Base-by-base conservation (phyloP, 2,888 invertebrate species). In the Drosophila mercatorum region DNA sequence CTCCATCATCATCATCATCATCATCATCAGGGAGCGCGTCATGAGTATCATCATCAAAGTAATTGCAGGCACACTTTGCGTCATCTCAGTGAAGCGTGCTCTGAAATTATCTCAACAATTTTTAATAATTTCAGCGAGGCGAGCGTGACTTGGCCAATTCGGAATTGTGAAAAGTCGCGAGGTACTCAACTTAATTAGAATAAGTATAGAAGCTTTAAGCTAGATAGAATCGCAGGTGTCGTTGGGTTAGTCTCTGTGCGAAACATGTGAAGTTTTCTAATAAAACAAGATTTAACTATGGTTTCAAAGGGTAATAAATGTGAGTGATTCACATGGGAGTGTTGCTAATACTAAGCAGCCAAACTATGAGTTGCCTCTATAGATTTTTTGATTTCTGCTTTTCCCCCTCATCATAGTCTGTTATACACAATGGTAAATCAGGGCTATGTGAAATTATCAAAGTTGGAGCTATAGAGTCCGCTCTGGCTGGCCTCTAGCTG, bases 51-150 rank as follows among this genome's bases (percentile, higher is more conserved):
- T 65, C 80, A 81, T 83, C 75, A 87, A 87, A 84, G 82, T 83
- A 87, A 83, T 81, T 83, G 87, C 78, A 78, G 82, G 31, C 78
- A 75, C 68, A 68, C 75, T 75, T 68, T 66, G 61, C 41, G 55
- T 64, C 72, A 77, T 72, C 68, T 74, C 56, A 72, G 69, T 80
- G 80, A 75, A 69, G 83, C 83, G 72, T 85, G 76, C 76, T 59
- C 56, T 56, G 67, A 80, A 85, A 85, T 83, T 79, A 85, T 82
- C 71, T 71, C 49, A 73, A 73, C 67, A 71, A 87, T 80, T 72
- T 69, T 67, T 69, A 71, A 71, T 71, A 55, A 41, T 62, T 59
- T 41, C 31, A 52, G 63, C 12, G 31, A 43, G 38, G 17, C 47
- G 65, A 67, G 51, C 61, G 70, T 79, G 79, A 79, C 75, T 65